phyloP scores from a whole-genome alignment of 2,888 invertebrate species.

The Dermolepida albohirtum region DNA sequence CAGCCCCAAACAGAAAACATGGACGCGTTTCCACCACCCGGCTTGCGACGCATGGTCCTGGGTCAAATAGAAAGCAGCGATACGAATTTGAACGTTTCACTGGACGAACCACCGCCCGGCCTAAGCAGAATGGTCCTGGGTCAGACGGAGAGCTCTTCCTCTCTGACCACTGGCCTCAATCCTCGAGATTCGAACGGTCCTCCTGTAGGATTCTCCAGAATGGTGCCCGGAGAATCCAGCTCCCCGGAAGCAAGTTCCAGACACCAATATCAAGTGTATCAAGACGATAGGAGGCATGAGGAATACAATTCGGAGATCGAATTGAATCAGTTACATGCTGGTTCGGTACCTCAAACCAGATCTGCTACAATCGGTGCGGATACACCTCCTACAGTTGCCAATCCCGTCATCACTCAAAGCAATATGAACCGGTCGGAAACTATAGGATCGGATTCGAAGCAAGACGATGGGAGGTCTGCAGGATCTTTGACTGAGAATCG shows the following conservation, averaged over 20 bases:
- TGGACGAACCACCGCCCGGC: conserved; percentile 73
- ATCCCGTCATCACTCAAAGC: conserved; percentile 39
- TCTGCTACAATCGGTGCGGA: conserved; percentile 65
- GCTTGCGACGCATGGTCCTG: conserved; percentile 73
- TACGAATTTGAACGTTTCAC: conserved; percentile 52
- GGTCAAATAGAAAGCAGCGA: conserved; percentile 71
- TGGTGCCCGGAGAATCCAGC: conserved; percentile 72
- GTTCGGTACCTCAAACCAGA: conserved; percentile 54
- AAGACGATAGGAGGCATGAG: conserved; percentile 45
- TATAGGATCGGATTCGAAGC: conserved; percentile 54
- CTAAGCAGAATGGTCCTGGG: conserved; percentile 76
- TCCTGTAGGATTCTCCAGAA: conserved; percentile 70
- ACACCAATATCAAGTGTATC: conserved; percentile 36
- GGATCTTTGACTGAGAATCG: conserved; percentile 39
- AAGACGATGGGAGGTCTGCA: conserved; percentile 42
- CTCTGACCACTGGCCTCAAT: conserved; percentile 21
- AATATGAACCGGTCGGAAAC: conserved; percentile 55
- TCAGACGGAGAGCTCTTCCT: conserved; percentile 46
- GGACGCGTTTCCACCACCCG: conserved; percentile 72
- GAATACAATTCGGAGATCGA: conserved; percentile 52
- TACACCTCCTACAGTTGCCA: conserved; percentile 57
- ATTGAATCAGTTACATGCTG: conserved; percentile 48
- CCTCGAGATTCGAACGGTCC: conserved; percentile 54
- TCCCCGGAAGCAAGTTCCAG: conserved; percentile 39
- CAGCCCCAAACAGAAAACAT: conserved; percentile 45